phyloP scores from a whole-genome alignment of 2,113 vertebrate species.

The Ptychochromis oligacanthus region DNA sequence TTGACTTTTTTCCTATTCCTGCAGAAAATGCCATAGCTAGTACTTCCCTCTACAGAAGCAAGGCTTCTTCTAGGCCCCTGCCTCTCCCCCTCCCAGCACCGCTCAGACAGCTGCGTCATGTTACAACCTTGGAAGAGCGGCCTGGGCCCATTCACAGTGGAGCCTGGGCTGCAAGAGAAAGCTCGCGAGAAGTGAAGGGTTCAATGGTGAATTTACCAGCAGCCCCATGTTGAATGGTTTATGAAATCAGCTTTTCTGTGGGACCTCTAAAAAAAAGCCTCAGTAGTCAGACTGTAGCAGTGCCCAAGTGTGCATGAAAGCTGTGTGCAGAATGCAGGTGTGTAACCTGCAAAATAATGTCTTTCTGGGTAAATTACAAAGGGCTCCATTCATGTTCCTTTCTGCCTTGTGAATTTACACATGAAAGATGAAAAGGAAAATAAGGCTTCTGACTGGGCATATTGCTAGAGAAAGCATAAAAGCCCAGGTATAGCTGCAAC shows the following conservation, averaged over 20 bases:
- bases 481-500: too few species aligned
- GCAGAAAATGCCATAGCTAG: not conserved
- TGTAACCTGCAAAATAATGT: too few species aligned
- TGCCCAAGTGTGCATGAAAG: too few species aligned
- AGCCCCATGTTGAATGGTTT: not conserved
- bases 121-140: slow-evolving; percentile 38
- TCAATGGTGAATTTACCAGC: slow-evolving; percentile 41
- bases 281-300: not conserved
- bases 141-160: not conserved
- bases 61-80: not conserved
- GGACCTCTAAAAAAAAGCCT: not conserved
- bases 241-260: not conserved
- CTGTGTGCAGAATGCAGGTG: too few species aligned
- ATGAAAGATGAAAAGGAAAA: not conserved
- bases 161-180: slow-evolving; percentile 23
- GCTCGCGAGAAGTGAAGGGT: not conserved
- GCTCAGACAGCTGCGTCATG: slow-evolving; percentile 53
- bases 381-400: too few species aligned
- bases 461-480: too few species aligned
- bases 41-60: not conserved
- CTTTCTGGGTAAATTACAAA: too few species aligned
- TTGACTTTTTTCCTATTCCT: not conserved
- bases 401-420: not conserved
- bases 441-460: too few species aligned
- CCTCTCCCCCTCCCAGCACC: not conserved